Percentiles rank a stretch among this genome's conserved stretches.
Evolutionary conservation across 2,797 vertebrate species (phyloP).

Genomic region (Eutrigla gurnardus): DNA sequence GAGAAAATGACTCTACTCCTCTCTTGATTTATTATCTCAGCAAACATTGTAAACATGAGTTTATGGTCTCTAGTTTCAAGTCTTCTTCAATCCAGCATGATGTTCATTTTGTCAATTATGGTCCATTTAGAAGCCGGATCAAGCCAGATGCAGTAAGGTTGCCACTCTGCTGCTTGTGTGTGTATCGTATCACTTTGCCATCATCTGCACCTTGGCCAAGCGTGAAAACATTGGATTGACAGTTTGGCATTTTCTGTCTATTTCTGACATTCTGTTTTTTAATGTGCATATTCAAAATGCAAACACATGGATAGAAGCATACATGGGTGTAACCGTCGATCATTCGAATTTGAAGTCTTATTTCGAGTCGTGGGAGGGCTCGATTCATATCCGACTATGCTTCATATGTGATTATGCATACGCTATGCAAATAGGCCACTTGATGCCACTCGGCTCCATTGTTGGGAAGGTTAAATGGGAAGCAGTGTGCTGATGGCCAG

Average conservation of each 20-base stretch:
- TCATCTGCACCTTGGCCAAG: background rate
- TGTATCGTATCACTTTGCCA: background rate
- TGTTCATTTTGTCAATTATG: too few relatives aligned
- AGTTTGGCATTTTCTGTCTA: background rate
- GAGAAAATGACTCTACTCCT: too few relatives aligned
- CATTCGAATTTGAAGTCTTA: slow-evolving; percentile 8
- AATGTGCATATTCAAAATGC: background rate
- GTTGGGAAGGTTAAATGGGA: slow-evolving; percentile 54
- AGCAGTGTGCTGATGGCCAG: slow-evolving; percentile 36
- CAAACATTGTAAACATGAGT: too few relatives aligned
- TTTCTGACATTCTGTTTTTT: background rate
- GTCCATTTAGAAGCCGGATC: too few relatives aligned
- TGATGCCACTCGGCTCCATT: slow-evolving; percentile 52
- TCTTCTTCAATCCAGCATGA: too few relatives aligned
- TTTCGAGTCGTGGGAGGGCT: slow-evolving; percentile 2
- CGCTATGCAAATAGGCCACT: slow-evolving; percentile 57
- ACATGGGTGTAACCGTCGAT: background rate
- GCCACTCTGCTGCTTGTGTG: too few relatives aligned
- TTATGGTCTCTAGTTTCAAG: too few relatives aligned
- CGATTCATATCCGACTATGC: slow-evolving; percentile 11
- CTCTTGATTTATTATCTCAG: too few relatives aligned
- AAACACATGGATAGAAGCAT: background rate
- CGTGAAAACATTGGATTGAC: background rate
- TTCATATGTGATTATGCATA: slow-evolving; percentile 52
- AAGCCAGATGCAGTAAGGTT: too few relatives aligned